phyloP scores from a whole-genome alignment of 2,113 vertebrate species.

The Tupaia tana region DNA sequence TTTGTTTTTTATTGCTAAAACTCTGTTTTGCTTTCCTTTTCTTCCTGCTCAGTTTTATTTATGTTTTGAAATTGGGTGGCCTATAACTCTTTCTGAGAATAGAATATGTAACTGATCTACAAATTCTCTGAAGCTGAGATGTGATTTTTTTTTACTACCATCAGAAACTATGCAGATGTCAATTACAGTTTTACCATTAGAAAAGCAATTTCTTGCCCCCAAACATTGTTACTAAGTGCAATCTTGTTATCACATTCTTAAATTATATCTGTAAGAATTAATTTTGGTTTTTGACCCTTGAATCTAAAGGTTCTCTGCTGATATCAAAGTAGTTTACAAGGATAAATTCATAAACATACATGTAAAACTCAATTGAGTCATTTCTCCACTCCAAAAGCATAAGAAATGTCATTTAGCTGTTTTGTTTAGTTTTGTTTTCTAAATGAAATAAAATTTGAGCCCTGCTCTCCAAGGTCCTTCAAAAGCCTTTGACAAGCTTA shows the following conservation, averaged over 20 bases:
- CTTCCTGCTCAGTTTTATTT: background rate
- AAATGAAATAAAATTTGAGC: background rate
- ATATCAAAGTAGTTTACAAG: slow-evolving; percentile 25
- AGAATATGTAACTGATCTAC: background rate
- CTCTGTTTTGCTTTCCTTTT: background rate
- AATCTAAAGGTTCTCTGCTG: background rate
- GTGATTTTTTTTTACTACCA: background rate
- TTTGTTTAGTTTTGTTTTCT: background rate
- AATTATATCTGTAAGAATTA: slow-evolving; percentile 7
- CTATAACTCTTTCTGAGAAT: background rate
- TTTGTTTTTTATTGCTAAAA: background rate
- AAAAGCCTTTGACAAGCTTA: background rate
- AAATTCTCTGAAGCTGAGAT: background rate
- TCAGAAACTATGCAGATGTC: background rate
- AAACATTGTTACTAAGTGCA: background rate
- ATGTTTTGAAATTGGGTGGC: background rate
- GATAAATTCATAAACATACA: background rate
- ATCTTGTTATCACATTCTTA: background rate
- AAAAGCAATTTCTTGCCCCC: background rate
- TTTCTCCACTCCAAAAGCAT: background rate
- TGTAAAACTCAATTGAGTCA: background rate
- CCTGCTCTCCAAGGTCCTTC: background rate
- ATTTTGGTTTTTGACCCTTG: slow-evolving; percentile 26
- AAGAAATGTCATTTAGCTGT: background rate
- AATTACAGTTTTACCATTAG: background rate